A percentile compares a stretch with the other conserved stretches of the same genome.
phyloP scores from a whole-genome alignment of 2,797 vertebrate species.

The Ceryle rudis region DNA sequence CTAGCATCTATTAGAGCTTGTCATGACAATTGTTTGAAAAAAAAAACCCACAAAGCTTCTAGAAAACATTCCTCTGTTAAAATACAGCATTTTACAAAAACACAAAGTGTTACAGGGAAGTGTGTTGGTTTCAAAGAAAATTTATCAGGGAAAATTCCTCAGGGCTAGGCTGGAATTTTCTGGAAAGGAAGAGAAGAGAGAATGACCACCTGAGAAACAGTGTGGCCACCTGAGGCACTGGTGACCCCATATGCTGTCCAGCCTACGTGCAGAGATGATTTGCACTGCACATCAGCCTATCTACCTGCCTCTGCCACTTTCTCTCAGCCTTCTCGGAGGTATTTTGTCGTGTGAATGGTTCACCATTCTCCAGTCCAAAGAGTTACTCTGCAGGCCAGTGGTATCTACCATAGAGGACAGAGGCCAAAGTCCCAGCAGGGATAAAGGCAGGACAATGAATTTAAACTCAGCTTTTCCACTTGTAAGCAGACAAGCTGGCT shows the following conservation, averaged over 20 bases:
- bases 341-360: not conserved
- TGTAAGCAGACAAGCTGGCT: not conserved
- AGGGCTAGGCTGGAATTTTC: not conserved
- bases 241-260: not conserved
- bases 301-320: not conserved
- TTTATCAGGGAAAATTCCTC: not conserved
- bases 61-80: constrained; percentile 26
- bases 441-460: not conserved
- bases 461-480: not conserved
- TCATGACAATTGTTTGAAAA: not conserved
- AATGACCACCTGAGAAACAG: not conserved
- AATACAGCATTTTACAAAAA: constrained; percentile 24
- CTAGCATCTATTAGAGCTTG: constrained; percentile 32
- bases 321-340: not conserved
- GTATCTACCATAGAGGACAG: not conserved
- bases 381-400: not conserved
- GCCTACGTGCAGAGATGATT: not conserved
- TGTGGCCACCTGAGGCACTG: not conserved
- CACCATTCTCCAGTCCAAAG: not conserved
- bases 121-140: not conserved
- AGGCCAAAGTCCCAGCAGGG: not conserved
- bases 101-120: not conserved
- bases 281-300: not conserved
- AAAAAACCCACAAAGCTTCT: not conserved
- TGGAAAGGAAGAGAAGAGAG: not conserved